Evolutionary conservation across 2,888 invertebrate species (phyloP).

Genomic region (Tinea trinotella): DNA sequence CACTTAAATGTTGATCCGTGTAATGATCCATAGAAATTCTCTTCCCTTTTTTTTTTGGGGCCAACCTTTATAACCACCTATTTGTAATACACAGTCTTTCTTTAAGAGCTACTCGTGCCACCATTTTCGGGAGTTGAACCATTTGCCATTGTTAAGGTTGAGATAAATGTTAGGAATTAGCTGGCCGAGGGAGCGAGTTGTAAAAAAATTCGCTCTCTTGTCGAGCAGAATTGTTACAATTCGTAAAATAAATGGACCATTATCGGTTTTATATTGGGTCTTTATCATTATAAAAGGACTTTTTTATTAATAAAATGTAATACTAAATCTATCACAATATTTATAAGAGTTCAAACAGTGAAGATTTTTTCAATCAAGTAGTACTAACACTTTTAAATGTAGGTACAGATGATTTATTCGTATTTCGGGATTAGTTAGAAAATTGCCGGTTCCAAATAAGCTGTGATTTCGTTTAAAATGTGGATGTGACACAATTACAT

Average conservation of each 20-base stretch:
- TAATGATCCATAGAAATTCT: slow-evolving; percentile 25
- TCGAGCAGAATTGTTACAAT: slow-evolving; percentile 8
- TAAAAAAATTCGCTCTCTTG: slow-evolving; percentile 14
- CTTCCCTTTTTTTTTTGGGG: slow-evolving; percentile 24
- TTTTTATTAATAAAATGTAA: too few relatives aligned
- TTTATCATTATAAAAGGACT: background rate
- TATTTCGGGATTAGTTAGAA: too few relatives aligned
- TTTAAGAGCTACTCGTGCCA: slow-evolving; percentile 31
- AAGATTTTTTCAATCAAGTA: too few relatives aligned
- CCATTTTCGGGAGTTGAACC: slow-evolving; percentile 37
- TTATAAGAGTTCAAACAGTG: too few relatives aligned
- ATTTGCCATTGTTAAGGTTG: slow-evolving; percentile 33
- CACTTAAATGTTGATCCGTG: slow-evolving; percentile 11
- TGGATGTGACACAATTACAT: too few relatives aligned
- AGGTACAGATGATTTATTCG: too few relatives aligned
- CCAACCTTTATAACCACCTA: slow-evolving; percentile 32
- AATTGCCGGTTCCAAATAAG: too few relatives aligned
- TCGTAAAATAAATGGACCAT: slow-evolving; percentile 15
- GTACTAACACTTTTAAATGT: too few relatives aligned
- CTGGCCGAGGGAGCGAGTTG: slow-evolving; percentile 21
- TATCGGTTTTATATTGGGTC: slow-evolving; percentile 7
- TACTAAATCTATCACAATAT: too few relatives aligned
- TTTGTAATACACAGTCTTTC: slow-evolving; percentile 39
- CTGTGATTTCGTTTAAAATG: too few relatives aligned
- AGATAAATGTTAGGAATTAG: slow-evolving; percentile 37